Conservation (phyloP, 1,140 invertebrate species). For the Psilanteris sp. region DNA sequence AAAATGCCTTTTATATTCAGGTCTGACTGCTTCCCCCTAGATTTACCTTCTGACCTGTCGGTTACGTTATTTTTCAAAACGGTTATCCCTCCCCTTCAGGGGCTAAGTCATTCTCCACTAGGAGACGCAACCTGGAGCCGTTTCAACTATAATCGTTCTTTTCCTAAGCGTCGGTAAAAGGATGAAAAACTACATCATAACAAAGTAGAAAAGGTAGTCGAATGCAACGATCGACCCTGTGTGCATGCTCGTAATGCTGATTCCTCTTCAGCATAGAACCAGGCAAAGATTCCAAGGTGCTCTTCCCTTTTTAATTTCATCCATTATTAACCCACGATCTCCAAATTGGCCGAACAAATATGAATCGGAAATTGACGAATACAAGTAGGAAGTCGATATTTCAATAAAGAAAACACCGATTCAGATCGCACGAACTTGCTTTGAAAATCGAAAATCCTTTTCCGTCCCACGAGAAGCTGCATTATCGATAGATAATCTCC, state of each 20-base stretch:
- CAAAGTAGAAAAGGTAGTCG: slow-evolving; percentile 11
- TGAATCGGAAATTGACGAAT: not conserved
- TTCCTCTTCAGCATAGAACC: slow-evolving; percentile 15
- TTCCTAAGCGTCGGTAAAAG: slow-evolving; percentile 18
- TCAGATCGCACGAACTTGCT: not conserved
- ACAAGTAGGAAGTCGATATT: too few species aligned
- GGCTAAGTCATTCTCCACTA: slow-evolving; percentile 35
- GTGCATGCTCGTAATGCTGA: slow-evolving; percentile 1
- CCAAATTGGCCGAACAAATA: not conserved
- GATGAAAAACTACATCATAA: slow-evolving; percentile 20
- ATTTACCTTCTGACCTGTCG: slow-evolving; percentile 48
- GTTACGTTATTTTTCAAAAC: slow-evolving; percentile 51
- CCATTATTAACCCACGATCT: slow-evolving; percentile 2
- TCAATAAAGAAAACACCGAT: too few species aligned
- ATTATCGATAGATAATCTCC: slow-evolving; percentile 23
- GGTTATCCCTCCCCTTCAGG: slow-evolving; percentile 23
- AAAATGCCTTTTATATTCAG: slow-evolving; percentile 31
- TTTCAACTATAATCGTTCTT: slow-evolving; percentile 20
- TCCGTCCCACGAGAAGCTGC: not conserved
- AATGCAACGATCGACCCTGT: not conserved
- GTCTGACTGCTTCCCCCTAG: slow-evolving; percentile 18
- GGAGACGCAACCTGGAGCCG: slow-evolving; percentile 23
- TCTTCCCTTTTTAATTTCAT: too few species aligned
- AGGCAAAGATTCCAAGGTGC: not conserved
- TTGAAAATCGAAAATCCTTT: slow-evolving; percentile 1